Conservation (phyloP, 1,140 invertebrate species). For the Drosophila navojoa region DNA sequence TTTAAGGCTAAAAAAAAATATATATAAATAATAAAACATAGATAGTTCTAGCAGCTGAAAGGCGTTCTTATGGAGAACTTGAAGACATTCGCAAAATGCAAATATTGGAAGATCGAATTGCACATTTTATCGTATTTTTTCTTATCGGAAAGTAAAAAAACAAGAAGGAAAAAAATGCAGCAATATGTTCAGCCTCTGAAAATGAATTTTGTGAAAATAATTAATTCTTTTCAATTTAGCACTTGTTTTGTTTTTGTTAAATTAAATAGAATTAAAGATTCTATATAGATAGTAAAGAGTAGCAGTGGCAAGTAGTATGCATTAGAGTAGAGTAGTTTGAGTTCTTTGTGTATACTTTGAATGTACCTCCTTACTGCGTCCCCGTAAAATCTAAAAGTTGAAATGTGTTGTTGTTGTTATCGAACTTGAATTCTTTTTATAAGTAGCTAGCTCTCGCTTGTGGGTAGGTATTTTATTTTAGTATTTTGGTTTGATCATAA, state of each 20-base stretch:
- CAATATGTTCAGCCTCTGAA: slow-evolving; percentile 68
- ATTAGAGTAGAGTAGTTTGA: slow-evolving; percentile 79
- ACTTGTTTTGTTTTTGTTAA: slow-evolving; percentile 1
- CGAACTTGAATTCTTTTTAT: slow-evolving; percentile 42
- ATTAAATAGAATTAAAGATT: slow-evolving; percentile 46
- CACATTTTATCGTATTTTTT: slow-evolving; percentile 14
- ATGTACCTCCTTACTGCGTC: slow-evolving; percentile 84
- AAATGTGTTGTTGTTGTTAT: slow-evolving; percentile 74
- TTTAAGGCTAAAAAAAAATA: slow-evolving; percentile 6
- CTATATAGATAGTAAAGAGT: slow-evolving; percentile 49
- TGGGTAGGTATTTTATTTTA: slow-evolving; percentile 15
- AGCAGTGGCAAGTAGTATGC: slow-evolving; percentile 71
- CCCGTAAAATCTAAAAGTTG: slow-evolving; percentile 83
- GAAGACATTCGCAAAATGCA: slow-evolving; percentile 39
- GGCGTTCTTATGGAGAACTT: slow-evolving; percentile 20
- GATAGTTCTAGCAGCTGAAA: slow-evolving; percentile 36
- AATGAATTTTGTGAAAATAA: slow-evolving; percentile 41
- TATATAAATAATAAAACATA: slow-evolving; percentile 8
- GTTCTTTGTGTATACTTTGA: slow-evolving; percentile 80
- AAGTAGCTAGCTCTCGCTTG: slow-evolving; percentile 37
- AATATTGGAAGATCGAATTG: slow-evolving; percentile 41
- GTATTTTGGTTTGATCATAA: slow-evolving; percentile 16
- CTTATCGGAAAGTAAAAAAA: slow-evolving; percentile 5
- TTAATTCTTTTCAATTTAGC: slow-evolving; percentile 9
- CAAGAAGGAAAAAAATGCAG: slow-evolving; percentile 45